Evolutionary conservation across 2,113 vertebrate species (phyloP), one percentile per base, ranked within the genome.

Genomic region (Nannospalax galili): DNA sequence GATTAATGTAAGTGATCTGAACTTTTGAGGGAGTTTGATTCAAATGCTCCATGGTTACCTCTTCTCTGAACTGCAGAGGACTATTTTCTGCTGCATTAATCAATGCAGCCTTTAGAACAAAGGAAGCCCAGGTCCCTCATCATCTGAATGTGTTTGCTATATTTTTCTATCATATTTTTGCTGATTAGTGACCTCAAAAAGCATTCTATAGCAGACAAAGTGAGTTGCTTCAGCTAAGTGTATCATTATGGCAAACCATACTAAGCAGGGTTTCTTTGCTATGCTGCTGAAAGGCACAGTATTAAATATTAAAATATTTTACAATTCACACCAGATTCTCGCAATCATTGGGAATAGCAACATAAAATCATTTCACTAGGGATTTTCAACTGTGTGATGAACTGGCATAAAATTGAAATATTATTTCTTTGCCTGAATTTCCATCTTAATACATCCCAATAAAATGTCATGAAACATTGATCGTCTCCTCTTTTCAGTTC

Each of bases 171-270:
- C 95, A 98, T 52, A 11, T 98, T 98, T 98, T 96, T 97, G 88
- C 94, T 97, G 97, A 96, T 98, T 98, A 98, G 97, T 97, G 96
- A 70, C 93, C 98, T 97, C 97, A 97, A 97, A 98, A 93, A 98
- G 73, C 86, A 96, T 96, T 98, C 94, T 98, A 64, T 81, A 94
- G 95, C 94, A 97, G 96, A 98, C 94, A 97, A 97, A 96, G 92
- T 95, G 96, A 98, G 89, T 69, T 95, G 84, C 84, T 97, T 98
- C 94, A 97, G 96, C 97, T 98, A 98, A 98, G 98, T 98, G 97
- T 95, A 98, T 96, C 96, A 97, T 98, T 96, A 96, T 73, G 97
- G 96, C 78, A 97, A 98, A 97, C 97, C 85, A 95, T 45, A 95
- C 52, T 48, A 97, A 95, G 84, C 10, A 96, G 65, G 37, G 72